phyloP scores from a whole-genome alignment of 2,888 invertebrate genomes.

The Ormyrus rosae region DNA sequence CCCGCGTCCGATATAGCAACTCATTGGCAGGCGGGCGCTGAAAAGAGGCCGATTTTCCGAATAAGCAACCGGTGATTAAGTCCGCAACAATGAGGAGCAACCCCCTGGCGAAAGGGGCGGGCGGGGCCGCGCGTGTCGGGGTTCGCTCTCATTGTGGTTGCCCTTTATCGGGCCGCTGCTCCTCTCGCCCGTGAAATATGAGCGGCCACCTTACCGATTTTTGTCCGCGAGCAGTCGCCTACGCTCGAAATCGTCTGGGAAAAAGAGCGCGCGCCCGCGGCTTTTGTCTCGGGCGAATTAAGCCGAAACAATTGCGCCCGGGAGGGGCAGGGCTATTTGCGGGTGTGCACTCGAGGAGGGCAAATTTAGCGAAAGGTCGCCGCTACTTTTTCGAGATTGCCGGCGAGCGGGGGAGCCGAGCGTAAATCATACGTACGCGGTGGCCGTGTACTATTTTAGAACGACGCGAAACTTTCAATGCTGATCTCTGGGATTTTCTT shows the following conservation, averaged over 20 bases:
- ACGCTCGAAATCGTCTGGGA: constrained; percentile 33
- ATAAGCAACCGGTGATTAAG: constrained; percentile 30
- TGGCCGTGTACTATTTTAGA: constrained; percentile 33
- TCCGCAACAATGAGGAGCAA: constrained; percentile 56
- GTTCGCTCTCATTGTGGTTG: constrained; percentile 65
- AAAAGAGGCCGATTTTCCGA: constrained; percentile 14
- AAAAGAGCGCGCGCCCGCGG: background rate
- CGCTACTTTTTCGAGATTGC: constrained; percentile 17
- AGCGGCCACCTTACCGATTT: constrained; percentile 25
- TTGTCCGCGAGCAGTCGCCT: background rate
- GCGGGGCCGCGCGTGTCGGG: constrained; percentile 62
- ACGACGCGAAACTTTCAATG: background rate
- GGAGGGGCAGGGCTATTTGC: constrained; percentile 34
- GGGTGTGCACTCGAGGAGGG: background rate
- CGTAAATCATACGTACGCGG: background rate
- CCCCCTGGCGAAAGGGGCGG: constrained; percentile 45
- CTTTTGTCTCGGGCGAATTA: background rate
- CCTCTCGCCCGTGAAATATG: constrained; percentile 69
- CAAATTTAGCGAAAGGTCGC: constrained; percentile 50
- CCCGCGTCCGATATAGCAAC: background rate
- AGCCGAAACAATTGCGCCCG: constrained; percentile 32
- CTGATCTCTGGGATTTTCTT: constrained; percentile 5
- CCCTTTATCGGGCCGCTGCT: constrained; percentile 65
- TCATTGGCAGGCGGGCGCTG: background rate
- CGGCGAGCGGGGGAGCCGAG: background rate